phyloP scores from a whole-genome alignment of 2,797 vertebrate genomes.

The Crenuchus spilurus region DNA sequence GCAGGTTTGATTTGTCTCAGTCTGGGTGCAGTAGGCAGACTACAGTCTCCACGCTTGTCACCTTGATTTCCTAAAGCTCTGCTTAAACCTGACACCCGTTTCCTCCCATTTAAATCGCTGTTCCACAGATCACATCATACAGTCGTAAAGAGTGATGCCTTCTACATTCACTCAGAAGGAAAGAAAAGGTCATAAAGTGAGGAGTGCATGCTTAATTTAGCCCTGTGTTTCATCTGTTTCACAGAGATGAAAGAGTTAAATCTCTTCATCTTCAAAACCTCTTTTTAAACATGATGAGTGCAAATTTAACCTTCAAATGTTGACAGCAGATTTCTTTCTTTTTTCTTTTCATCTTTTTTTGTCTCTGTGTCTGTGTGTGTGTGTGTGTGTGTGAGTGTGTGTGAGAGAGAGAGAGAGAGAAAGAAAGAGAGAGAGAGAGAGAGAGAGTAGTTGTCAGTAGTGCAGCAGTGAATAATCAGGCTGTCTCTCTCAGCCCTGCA shows the following conservation, averaged over 20 bases:
- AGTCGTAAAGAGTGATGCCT: not conserved
- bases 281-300: not conserved
- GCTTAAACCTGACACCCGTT: constrained; percentile 58
- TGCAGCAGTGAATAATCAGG: constrained; percentile 40
- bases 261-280: not conserved
- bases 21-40: constrained; percentile 54
- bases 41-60: constrained; percentile 71
- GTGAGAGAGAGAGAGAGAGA: no score
- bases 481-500: constrained; percentile 36
- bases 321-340: constrained; percentile 35
- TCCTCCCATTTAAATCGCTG: constrained; percentile 45
- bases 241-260: not conserved
- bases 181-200: not conserved
- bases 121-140: constrained; percentile 15
- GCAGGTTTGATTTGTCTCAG: constrained; percentile 60
- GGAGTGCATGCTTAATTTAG: constrained; percentile 49
- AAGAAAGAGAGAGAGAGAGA: no score
- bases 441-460: constrained; percentile 19
- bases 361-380: no score
- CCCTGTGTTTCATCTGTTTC: constrained; percentile 33
- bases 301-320: not conserved
- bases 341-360: constrained; percentile 7
- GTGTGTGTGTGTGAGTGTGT: no score
- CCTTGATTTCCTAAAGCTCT: constrained; percentile 64
- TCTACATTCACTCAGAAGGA: constrained; percentile 65